Conservation (phyloP, 2,888 invertebrate species). For the Habroteleia sp. region DNA sequence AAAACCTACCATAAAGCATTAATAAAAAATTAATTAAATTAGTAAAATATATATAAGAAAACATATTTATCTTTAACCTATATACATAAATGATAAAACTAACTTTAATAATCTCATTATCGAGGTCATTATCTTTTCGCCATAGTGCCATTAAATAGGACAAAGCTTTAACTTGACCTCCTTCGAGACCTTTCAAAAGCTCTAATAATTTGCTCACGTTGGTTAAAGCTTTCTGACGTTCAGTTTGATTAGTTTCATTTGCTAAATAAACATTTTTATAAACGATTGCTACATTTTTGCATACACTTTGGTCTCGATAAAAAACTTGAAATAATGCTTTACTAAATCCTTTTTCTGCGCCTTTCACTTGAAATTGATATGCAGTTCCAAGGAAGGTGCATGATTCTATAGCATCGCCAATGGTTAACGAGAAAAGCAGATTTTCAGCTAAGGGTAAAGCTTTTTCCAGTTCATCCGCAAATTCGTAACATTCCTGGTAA, state of each 20-base stretch:
- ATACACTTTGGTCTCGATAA: constrained; percentile 75
- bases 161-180: constrained; percentile 73
- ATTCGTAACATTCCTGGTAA: constrained; percentile 82
- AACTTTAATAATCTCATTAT: constrained; percentile 73
- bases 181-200: constrained; percentile 71
- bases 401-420: constrained; percentile 92
- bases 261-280: constrained; percentile 76
- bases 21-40: no score
- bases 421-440: constrained; percentile 87
- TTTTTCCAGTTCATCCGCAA: constrained; percentile 82
- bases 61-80: no score
- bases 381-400: constrained; percentile 93
- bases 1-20: constrained; percentile 85
- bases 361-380: constrained; percentile 89
- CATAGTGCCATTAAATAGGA: constrained; percentile 70
- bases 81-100: constrained; percentile 24
- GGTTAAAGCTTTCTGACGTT: constrained; percentile 70
- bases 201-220: constrained; percentile 72
- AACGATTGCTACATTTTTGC: constrained; percentile 73
- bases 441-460: constrained; percentile 86
- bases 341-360: constrained; percentile 84
- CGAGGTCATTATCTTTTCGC: constrained; percentile 71
- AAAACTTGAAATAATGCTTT: constrained; percentile 76
- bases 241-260: constrained; percentile 64
- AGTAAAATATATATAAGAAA: no score